Base-by-base conservation (phyloP, 2,888 invertebrate species). In the Cataglyphis albicans region DNA sequence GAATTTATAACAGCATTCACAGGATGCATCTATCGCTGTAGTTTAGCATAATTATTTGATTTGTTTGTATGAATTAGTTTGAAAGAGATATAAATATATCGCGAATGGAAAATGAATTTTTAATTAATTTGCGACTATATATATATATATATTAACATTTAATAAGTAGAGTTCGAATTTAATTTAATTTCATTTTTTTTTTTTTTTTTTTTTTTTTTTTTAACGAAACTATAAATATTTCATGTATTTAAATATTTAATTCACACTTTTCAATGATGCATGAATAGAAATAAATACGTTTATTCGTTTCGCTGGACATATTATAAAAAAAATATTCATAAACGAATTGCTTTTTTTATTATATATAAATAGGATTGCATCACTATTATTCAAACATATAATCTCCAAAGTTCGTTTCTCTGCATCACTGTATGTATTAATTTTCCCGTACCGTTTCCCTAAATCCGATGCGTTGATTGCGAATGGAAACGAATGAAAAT, bases 321-420 rank as follows among this genome's bases (percentile, higher is more conserved):
- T 74, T 48, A 9, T 35, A n/a, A 15, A 48, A 12, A 38, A 63
- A 25, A n/a, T 10, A 55, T 55, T 67, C 18, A 5, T 25, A 29
- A 65, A 52, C 10, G 35, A 75, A 76, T 55, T 52, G 35, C 25
- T 35, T 64, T 44, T 41, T 61, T n/a, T n/a, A n/a, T 74, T n/a
- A 10, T 63, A 15, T 59, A 21, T 32, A 32, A 32, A 48, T 25
- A 38, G 25, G 3, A 21, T 64, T 7, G 5, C 18, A 32, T 67
- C 12, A 15, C 12, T 15, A 29, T 76, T 78, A 68, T 78, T 32
- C 21, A 41, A 41, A 21, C 4, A 7, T 12, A 5, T 41, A 57
- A 57, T 67, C 12, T 55, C 3, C 15, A 65, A 76, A 65, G 35
- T 5, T 6, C 25, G 2, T 38, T 10, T 32, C 3, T 41, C 12